A percentile compares a stretch with the other conserved stretches of the same genome.
These are phyloP conservation scores for Halichoerus grypus DNA, from an alignment of 2,113 vertebrate genomes.

Conservation along the genomic window DNA sequence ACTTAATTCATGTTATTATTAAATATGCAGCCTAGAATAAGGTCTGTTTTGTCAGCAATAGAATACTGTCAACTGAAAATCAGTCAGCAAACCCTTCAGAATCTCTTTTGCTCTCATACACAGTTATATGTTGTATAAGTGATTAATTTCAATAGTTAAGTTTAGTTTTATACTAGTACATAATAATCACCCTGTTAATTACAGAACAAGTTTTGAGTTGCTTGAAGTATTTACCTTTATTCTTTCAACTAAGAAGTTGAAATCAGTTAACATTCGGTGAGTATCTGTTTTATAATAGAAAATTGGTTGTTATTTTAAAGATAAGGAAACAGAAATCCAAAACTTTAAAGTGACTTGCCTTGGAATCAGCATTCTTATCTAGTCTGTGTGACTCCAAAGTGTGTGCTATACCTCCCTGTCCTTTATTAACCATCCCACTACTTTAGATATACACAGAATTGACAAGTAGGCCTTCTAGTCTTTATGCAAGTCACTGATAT, in stretches of 20 bases:
- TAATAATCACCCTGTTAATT: constrained; percentile 24
- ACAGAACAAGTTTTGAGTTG: neutral
- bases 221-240: constrained; percentile 35
- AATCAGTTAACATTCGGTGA: neutral
- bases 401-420: neutral
- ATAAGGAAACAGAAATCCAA: neutral
- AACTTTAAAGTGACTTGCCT: neutral
- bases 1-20: neutral
- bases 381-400: neutral
- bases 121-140: constrained; percentile 21
- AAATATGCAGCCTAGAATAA: constrained; percentile 18
- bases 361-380: neutral
- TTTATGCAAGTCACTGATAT: neutral
- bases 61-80: neutral
- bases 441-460: neutral
- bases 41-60: neutral
- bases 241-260: constrained; percentile 6
- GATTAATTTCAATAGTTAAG: neutral
- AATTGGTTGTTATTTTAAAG: neutral
- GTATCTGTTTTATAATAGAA: neutral
- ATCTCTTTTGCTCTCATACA: neutral
- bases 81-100: constrained; percentile 15
- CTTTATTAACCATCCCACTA: neutral
- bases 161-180: neutral
- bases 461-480: neutral